These are phyloP conservation scores for Okamejei kenojei DNA, from an alignment of 2,797 vertebrate genomes.

Conservation along the genomic window DNA sequence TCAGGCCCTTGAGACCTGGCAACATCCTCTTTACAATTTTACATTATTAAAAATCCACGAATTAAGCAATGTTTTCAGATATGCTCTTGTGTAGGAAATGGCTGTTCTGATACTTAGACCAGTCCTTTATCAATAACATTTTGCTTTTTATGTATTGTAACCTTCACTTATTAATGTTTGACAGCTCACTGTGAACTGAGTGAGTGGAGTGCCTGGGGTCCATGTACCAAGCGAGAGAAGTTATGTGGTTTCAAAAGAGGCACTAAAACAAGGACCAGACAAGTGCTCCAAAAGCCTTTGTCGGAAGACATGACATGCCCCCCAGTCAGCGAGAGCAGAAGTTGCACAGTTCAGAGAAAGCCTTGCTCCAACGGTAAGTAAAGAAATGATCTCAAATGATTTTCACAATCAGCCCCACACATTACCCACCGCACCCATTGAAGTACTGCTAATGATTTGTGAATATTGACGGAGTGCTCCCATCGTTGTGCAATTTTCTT, in stretches of 20 bases:
- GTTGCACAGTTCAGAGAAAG: slow-evolving; percentile 70
- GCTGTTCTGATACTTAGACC: not conserved
- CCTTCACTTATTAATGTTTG: slow-evolving; percentile 34
- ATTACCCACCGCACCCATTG: no score
- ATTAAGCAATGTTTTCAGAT: no score
- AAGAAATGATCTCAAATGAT: not conserved
- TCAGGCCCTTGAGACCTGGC: no score
- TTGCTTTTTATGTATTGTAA: slow-evolving; percentile 38
- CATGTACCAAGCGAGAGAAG: slow-evolving; percentile 86
- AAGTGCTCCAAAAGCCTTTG: slow-evolving; percentile 61
- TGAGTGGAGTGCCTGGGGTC: slow-evolving; percentile 84
- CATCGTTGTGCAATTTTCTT: not conserved
- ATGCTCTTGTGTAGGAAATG: no score
- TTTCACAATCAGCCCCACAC: no score
- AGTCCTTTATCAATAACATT: not conserved
- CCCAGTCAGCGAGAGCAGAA: slow-evolving; percentile 68
- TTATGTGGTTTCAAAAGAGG: slow-evolving; percentile 91
- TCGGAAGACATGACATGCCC: slow-evolving; percentile 63
- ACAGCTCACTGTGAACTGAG: slow-evolving; percentile 83
- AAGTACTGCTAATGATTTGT: not conserved
- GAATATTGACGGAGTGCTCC: not conserved
- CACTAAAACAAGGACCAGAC: slow-evolving; percentile 68
- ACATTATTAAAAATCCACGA: no score
- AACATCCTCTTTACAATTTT: no score
- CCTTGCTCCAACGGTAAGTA: slow-evolving; percentile 61